phyloP scores from a whole-genome alignment of 2,113 vertebrate species.

The Pseudopipra pipra region DNA sequence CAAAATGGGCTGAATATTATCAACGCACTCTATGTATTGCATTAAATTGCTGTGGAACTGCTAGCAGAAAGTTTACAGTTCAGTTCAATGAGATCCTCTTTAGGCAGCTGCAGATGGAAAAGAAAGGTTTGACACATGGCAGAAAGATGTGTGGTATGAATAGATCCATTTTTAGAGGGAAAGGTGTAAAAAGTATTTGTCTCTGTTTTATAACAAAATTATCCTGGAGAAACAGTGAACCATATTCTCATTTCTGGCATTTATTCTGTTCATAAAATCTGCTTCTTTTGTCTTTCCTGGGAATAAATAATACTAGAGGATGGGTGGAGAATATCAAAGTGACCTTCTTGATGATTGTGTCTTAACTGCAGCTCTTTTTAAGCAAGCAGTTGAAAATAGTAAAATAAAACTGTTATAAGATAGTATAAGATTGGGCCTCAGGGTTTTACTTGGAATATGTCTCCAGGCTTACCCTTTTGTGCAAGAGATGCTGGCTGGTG shows the following conservation, averaged over 20 bases:
- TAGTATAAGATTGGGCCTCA: not conserved
- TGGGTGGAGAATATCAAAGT: not conserved
- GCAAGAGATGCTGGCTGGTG: not conserved
- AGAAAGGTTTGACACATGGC: not conserved
- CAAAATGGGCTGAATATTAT: not conserved
- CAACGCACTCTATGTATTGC: not conserved
- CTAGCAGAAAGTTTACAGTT: not conserved
- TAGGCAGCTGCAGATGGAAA: not conserved
- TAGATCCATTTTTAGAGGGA: not conserved
- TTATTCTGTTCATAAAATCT: not conserved
- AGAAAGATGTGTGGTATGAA: not conserved
- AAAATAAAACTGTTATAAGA: not conserved
- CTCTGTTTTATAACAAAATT: not conserved
- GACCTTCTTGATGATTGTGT: not conserved
- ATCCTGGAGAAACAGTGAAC: not conserved
- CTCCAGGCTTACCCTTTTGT: not conserved
- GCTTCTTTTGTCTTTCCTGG: not conserved
- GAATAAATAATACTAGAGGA: not conserved
- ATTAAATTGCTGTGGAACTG: not conserved
- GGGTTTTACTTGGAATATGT: not conserved
- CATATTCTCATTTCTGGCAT: not conserved
- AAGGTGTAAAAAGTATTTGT: not conserved
- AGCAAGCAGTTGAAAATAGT: not conserved
- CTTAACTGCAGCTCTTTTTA: not conserved
- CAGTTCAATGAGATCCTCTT: not conserved